Conservation (phyloP, 2,113 vertebrate species). For the Aptenodytes patagonicus region DNA sequence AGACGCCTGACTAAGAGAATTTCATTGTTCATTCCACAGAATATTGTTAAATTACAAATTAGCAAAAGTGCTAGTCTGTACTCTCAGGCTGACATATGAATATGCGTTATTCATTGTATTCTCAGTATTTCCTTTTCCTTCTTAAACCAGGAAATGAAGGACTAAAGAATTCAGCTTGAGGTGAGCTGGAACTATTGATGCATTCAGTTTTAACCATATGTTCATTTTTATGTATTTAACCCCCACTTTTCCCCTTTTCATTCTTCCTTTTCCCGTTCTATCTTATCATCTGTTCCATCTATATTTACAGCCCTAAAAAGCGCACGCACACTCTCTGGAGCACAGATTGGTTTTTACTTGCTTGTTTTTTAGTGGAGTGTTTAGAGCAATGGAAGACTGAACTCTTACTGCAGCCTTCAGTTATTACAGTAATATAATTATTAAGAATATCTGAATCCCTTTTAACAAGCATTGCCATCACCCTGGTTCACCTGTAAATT, state of each 20-base stretch:
- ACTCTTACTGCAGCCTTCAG: neutral
- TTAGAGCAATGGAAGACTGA: neutral
- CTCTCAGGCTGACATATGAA: neutral
- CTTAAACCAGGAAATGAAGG: constrained; percentile 13
- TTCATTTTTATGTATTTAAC: neutral
- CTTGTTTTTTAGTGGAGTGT: neutral
- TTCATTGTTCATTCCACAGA: constrained; percentile 10
- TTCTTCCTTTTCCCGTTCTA: neutral
- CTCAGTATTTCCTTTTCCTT: constrained; percentile 20
- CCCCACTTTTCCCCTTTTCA: neutral
- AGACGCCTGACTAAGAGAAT: constrained; percentile 41
- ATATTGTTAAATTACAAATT: constrained; percentile 37
- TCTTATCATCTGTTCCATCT: neutral
- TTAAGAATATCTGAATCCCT: neutral
- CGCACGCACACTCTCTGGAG: neutral
- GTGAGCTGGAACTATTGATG: neutral
- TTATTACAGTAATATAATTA: neutral
- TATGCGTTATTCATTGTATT: constrained; percentile 20
- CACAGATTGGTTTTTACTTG: neutral
- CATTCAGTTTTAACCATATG: neutral
- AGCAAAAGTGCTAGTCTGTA: neutral
- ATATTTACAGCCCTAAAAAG: neutral
- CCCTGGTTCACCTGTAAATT: neutral
- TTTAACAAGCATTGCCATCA: neutral
- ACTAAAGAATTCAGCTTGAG: neutral